Conservation (phyloP, 1,140 invertebrate species). For the Hylyphantes graminicola region DNA sequence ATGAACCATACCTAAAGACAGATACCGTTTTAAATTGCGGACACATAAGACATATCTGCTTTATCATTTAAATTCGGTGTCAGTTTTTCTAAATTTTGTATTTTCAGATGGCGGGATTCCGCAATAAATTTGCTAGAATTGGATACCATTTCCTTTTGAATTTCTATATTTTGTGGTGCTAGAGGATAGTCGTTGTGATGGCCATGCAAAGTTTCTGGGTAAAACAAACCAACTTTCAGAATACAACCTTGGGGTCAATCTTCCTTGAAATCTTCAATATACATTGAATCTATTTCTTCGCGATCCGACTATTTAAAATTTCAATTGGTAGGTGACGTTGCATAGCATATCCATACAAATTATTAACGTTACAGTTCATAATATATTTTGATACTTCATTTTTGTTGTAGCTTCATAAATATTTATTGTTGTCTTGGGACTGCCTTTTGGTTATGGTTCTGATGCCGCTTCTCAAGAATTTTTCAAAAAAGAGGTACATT, state of each 20-base stretch:
- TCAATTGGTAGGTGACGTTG: constrained; percentile 38
- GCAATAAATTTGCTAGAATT: background rate
- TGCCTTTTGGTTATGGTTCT: background rate
- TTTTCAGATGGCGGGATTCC: background rate
- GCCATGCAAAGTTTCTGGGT: constrained; percentile 62
- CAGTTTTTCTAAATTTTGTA: constrained; percentile 22
- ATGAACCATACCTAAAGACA: constrained; percentile 62
- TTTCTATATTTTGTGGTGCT: constrained; percentile 64
- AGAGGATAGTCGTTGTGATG: constrained; percentile 68
- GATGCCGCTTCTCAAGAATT: background rate
- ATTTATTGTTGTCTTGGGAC: constrained; percentile 16
- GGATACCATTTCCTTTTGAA: constrained; percentile 48
- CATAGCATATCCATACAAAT: constrained; percentile 63
- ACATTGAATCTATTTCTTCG: constrained; percentile 3
- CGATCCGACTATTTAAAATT: constrained; percentile 54
- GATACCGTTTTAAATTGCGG: constrained; percentile 69
- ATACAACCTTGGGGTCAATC: constrained; percentile 61
- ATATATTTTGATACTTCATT: constrained; percentile 54
- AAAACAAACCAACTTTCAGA: constrained; percentile 64
- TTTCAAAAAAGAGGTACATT: no score
- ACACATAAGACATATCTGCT: constrained; percentile 71
- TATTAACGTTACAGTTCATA: no score
- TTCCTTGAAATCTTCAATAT: constrained; percentile 10
- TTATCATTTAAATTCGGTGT: constrained; percentile 48
- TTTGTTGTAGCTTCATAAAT: background rate